Evolutionary conservation across 2,888 invertebrate species (phyloP).

Genomic region (Hermodice carunculata): DNA sequence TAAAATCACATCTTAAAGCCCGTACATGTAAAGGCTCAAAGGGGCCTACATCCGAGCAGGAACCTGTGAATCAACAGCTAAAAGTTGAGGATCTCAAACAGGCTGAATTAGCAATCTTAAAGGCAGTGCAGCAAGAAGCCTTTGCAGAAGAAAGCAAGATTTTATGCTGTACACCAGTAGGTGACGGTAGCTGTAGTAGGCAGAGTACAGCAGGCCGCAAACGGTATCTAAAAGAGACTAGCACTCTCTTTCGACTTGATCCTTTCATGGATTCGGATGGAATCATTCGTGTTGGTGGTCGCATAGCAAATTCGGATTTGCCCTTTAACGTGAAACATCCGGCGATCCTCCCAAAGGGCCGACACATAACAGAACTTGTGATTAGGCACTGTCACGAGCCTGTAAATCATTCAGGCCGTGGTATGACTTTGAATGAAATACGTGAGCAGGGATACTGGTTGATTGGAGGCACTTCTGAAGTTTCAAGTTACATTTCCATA

Average conservation of each 20-base stretch:
- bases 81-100: too few species aligned
- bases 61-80: too few species aligned
- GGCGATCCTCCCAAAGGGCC: not conserved
- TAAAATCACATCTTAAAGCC: not conserved
- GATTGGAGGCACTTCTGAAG: not conserved
- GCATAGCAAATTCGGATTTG: not conserved
- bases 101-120: not conserved
- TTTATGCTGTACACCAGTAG: not conserved
- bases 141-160: not conserved
- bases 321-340: slow-evolving; percentile 6
- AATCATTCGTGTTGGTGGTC: slow-evolving; percentile 1
- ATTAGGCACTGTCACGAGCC: slow-evolving; percentile 41
- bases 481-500: slow-evolving; percentile 10
- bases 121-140: not conserved
- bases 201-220: not conserved
- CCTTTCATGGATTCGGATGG: slow-evolving; percentile 4
- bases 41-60: too few species aligned
- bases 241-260: not conserved
- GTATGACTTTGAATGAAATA: slow-evolving; percentile 38
- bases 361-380: slow-evolving; percentile 2
- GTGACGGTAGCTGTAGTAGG: not conserved
- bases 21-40: too few species aligned
- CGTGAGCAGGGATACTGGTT: slow-evolving; percentile 31
- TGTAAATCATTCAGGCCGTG: slow-evolving; percentile 34
- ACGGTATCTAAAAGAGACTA: not conserved